These are phyloP conservation scores for Agonum fuliginosum DNA, from an alignment of 2,888 invertebrate genomes.

Conservation along the genomic window DNA sequence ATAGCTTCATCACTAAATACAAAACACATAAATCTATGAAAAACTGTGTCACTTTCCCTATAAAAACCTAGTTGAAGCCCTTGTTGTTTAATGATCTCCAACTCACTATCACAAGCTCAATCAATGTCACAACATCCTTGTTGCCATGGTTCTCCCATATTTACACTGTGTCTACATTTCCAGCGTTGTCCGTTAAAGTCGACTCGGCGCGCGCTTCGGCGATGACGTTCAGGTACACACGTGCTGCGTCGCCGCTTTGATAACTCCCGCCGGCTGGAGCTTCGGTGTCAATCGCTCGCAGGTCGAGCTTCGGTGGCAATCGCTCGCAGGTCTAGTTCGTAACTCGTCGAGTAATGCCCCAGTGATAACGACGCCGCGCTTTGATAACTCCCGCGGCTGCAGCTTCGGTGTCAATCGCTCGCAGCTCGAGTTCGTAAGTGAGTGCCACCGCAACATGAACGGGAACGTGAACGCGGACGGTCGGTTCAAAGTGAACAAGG, in stretches of 20 bases:
- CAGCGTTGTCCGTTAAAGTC: not conserved
- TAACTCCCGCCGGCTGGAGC: not conserved
- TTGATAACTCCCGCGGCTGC: not conserved
- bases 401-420: not conserved
- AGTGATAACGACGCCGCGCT: too few species aligned
- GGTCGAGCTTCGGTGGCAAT: too few species aligned
- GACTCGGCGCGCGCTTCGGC: not conserved
- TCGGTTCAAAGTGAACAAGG: constrained; percentile 73
- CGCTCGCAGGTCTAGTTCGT: too few species aligned
- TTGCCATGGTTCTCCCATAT: not conserved
- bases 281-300: constrained; percentile 1
- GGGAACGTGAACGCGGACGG: constrained; percentile 60
- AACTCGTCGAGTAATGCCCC: too few species aligned
- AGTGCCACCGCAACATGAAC: constrained; percentile 18
- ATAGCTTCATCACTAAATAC: too few species aligned
- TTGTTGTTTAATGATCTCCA: too few species aligned
- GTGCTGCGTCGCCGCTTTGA: not conserved
- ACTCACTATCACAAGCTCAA: not conserved
- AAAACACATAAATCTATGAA: too few species aligned
- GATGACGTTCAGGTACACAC: constrained; percentile 1
- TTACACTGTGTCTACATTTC: not conserved
- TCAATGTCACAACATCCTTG: not conserved
- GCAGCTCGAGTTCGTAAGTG: not conserved
- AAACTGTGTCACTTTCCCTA: too few species aligned
- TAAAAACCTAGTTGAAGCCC: too few species aligned